Conservation (phyloP, 2,113 vertebrate genomes). For the Bolborhynchus lineola region DNA sequence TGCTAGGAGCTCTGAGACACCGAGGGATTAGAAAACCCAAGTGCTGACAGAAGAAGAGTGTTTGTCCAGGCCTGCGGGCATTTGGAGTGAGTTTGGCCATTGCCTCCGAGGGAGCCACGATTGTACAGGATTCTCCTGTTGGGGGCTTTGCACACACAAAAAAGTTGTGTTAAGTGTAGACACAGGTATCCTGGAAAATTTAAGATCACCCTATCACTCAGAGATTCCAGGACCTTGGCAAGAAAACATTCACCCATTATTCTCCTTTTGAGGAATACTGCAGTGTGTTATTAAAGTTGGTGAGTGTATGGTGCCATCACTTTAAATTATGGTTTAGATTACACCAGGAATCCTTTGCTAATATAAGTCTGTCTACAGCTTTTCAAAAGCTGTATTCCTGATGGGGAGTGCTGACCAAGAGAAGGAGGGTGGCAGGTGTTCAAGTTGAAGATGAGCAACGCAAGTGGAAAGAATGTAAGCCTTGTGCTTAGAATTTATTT, state of each 20-base stretch:
- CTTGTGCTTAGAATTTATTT: not conserved
- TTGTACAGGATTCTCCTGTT: not conserved
- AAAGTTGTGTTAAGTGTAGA: not conserved
- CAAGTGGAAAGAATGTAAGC: not conserved
- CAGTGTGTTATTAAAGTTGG: not conserved
- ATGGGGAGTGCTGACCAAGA: not conserved
- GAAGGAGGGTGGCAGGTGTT: not conserved
- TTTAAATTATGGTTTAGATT: not conserved
- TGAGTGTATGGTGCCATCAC: not conserved
- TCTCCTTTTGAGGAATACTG: not conserved
- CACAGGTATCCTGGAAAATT: not conserved
- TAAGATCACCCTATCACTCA: not conserved
- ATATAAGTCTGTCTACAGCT: not conserved
- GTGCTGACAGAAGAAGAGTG: not conserved
- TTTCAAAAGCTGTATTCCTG: not conserved
- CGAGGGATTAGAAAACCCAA: not conserved
- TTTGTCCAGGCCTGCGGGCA: not conserved
- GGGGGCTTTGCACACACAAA: not conserved
- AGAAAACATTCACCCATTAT: rapidly evolving
- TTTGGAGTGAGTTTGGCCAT: not conserved
- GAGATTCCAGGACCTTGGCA: not conserved
- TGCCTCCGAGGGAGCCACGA: not conserved
- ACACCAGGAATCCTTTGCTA: not conserved
- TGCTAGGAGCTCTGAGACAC: not conserved
- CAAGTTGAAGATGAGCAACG: not conserved